These are phyloP conservation scores for Actias luna DNA, from an alignment of 2,888 invertebrate genomes.

Conservation along the genomic window DNA sequence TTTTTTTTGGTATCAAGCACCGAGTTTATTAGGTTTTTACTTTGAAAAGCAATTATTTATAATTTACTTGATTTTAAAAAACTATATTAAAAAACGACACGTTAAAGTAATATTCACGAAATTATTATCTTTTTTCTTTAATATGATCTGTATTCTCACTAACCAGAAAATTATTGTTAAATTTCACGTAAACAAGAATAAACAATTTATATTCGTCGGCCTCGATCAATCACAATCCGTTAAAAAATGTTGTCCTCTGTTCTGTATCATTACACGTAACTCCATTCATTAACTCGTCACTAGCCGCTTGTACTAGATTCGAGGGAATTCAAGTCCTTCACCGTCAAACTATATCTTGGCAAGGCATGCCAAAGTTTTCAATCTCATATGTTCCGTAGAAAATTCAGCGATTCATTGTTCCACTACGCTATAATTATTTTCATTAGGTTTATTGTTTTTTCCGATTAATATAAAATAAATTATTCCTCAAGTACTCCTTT, in stretches of 20 bases:
- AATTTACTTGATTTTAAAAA: no score
- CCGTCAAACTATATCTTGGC: conserved; percentile 16
- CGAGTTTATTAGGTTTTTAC: no score
- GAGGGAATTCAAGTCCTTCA: conserved; percentile 18
- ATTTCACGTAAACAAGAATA: conserved; percentile 2
- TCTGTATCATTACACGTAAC: conserved; percentile 20
- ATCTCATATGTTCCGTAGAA: background rate
- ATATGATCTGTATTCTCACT: background rate
- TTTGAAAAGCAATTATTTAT: no score
- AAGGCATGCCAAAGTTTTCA: background rate
- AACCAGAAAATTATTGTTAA: background rate
- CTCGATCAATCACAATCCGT: conserved; percentile 30
- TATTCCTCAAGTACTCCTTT: no score
- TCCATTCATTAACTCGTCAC: conserved; percentile 32
- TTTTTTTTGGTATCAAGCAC: no score
- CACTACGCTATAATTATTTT: background rate
- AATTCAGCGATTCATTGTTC: background rate
- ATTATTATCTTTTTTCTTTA: background rate
- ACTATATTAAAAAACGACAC: no score
- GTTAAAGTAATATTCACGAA: background rate
- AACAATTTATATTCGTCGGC: conserved; percentile 20
- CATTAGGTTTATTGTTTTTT: no score
- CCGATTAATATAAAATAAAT: no score
- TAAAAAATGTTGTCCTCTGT: conserved; percentile 31
- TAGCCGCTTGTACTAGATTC: conserved; percentile 8